A percentile compares a stretch with the other conserved stretches of the same genome.
These are phyloP conservation scores for Daphoenositta chrysoptera DNA, from an alignment of 2,113 vertebrate genomes.

Conservation along the genomic window DNA sequence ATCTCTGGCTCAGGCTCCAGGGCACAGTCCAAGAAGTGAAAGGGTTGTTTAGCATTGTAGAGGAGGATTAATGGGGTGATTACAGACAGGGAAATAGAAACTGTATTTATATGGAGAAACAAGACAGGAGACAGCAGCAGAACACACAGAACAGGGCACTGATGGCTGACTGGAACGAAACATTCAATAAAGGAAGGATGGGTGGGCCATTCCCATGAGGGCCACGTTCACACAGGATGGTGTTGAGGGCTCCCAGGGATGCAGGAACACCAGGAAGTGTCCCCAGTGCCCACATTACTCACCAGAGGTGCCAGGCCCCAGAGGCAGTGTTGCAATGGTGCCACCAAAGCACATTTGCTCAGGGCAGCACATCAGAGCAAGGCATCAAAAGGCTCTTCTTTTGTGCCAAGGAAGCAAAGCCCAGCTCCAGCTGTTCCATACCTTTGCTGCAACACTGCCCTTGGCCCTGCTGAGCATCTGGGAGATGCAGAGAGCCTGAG, in stretches of 20 bases:
- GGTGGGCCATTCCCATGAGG: background rate
- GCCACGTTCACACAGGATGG: accelerated
- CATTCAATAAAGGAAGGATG: background rate
- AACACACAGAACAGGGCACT: background rate
- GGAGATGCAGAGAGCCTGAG: constrained; percentile 39
- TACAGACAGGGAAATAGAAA: background rate
- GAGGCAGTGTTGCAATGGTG: background rate
- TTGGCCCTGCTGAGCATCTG: constrained; percentile 4
- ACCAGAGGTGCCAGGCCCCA: background rate
- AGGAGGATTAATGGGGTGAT: background rate
- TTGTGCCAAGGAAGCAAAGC: background rate
- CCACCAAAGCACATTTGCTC: background rate
- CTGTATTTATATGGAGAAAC: background rate
- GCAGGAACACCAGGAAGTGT: background rate
- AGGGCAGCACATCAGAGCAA: background rate
- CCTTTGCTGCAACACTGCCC: constrained; percentile 7
- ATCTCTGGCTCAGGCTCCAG: background rate
- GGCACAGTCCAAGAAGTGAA: background rate
- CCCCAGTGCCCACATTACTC: background rate
- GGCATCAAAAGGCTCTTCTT: background rate
- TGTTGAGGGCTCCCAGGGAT: background rate
- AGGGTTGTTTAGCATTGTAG: background rate
- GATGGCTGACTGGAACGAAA: background rate
- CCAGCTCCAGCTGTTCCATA: background rate
- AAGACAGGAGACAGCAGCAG: background rate